Evolutionary conservation across 2,888 invertebrate species (phyloP).

Genomic region (Leptogaster cylindrica): DNA sequence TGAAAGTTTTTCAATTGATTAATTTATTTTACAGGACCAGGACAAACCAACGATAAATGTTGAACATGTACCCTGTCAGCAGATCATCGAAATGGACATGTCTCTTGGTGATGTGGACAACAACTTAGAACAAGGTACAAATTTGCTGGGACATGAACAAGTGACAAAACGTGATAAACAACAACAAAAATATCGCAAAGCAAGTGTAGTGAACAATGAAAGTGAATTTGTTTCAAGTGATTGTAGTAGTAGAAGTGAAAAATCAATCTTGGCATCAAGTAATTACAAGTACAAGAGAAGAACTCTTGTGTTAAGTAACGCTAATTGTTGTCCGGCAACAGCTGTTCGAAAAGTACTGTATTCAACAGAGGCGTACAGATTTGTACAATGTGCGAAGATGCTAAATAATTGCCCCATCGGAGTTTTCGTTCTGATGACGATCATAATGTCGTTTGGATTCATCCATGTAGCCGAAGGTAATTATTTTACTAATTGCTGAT

Average conservation of each 20-base stretch:
- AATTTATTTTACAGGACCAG: background rate
- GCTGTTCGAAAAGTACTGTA: constrained; percentile 18
- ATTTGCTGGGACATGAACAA: no score
- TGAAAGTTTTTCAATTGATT: background rate
- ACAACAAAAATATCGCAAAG: no score
- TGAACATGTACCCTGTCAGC: constrained; percentile 19
- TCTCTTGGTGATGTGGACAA: constrained; percentile 11
- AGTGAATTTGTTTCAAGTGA: constrained; percentile 13
- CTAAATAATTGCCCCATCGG: constrained; percentile 41
- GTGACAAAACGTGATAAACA: no score
- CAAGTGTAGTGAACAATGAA: constrained; percentile 7
- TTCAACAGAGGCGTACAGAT: constrained; percentile 30
- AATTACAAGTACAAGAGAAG: constrained; percentile 61
- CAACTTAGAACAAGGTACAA: constrained; percentile 2
- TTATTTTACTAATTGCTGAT: constrained; percentile 23
- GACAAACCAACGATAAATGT: background rate
- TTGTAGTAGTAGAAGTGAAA: constrained; percentile 33
- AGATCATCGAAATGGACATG: constrained; percentile 17
- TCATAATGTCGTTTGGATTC: constrained; percentile 42
- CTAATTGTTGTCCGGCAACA: constrained; percentile 27
- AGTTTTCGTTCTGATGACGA: constrained; percentile 35
- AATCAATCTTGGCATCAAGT: constrained; percentile 57
- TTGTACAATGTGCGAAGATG: constrained; percentile 46
- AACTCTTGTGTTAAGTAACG: constrained; percentile 45
- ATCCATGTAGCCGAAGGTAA: constrained; percentile 45